Conservation (phyloP, 2,797 vertebrate genomes). For the Poecilia wingei region DNA sequence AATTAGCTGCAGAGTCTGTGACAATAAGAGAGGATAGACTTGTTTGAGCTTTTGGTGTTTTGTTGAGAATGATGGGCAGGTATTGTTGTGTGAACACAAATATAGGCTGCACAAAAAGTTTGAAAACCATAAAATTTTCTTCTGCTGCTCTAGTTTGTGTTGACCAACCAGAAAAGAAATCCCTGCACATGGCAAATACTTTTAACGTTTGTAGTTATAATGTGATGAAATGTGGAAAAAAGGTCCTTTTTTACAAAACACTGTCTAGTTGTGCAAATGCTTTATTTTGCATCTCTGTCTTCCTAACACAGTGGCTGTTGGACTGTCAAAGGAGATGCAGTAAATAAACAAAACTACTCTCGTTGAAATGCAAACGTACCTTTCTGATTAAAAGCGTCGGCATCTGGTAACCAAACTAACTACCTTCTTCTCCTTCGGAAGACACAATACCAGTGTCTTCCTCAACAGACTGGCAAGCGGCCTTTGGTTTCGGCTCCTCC, state of each 20-base stretch:
- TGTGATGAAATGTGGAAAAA: not conserved
- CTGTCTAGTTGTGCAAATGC: not conserved
- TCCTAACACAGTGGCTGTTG: not conserved
- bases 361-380: not conserved
- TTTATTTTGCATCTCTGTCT: slow-evolving; percentile 4
- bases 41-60: not conserved
- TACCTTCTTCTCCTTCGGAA: slow-evolving; percentile 55
- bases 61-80: not conserved
- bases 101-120: not conserved
- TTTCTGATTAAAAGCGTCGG: not conserved
- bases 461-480: slow-evolving; percentile 99
- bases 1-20: not conserved
- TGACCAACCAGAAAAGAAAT: not conserved
- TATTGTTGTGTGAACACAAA: not conserved
- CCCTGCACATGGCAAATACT: not conserved
- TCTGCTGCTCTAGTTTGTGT: not conserved
- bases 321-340: slow-evolving; percentile 1
- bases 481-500: slow-evolving; percentile 97
- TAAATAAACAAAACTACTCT: not conserved
- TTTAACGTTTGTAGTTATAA: not conserved
- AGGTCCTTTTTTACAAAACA: not conserved
- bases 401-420: slow-evolving; percentile 3
- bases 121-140: not conserved
- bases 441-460: slow-evolving; percentile 98
- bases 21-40: not conserved